These are phyloP conservation scores for Corythornis leucogaster DNA, from an alignment of 2,797 vertebrate genomes.

Conservation along the genomic window DNA sequence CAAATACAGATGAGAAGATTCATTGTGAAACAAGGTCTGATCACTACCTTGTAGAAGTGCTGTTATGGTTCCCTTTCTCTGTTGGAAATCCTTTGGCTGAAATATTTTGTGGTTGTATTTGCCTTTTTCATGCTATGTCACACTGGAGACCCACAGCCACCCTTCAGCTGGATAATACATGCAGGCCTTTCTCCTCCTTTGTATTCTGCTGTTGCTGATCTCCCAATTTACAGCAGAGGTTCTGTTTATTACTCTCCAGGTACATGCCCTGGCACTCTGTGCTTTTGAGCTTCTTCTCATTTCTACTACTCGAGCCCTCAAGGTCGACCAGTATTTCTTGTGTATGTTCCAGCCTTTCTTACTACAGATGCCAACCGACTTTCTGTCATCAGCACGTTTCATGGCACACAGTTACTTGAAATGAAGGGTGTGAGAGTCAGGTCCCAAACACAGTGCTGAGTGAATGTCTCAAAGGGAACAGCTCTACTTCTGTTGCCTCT, in stretches of 20 bases:
- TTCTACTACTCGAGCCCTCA: neutral
- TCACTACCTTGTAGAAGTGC: neutral
- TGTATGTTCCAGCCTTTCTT: neutral
- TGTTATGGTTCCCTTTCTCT: neutral
- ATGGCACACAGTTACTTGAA: neutral
- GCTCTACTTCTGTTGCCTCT: neutral
- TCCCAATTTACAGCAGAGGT: neutral
- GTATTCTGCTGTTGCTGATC: neutral
- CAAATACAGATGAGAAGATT: neutral
- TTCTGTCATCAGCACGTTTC: neutral
- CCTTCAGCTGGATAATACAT: neutral
- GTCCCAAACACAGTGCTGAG: rapidly evolving
- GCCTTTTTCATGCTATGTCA: neutral
- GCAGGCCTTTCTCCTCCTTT: neutral
- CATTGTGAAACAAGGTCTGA: neutral
- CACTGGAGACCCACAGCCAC: neutral
- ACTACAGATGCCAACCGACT: neutral
- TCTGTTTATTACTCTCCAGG: neutral
- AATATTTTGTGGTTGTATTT: neutral
- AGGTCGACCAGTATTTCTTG: neutral
- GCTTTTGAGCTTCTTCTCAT: neutral
- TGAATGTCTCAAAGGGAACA: neutral
- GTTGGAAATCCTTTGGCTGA: neutral
- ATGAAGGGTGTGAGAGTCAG: neutral
- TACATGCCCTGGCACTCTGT: neutral